Evolutionary conservation across 2,888 invertebrate species (phyloP), one percentile per base, ranked within the genome.

Genomic region (Physocephala rufipes): DNA sequence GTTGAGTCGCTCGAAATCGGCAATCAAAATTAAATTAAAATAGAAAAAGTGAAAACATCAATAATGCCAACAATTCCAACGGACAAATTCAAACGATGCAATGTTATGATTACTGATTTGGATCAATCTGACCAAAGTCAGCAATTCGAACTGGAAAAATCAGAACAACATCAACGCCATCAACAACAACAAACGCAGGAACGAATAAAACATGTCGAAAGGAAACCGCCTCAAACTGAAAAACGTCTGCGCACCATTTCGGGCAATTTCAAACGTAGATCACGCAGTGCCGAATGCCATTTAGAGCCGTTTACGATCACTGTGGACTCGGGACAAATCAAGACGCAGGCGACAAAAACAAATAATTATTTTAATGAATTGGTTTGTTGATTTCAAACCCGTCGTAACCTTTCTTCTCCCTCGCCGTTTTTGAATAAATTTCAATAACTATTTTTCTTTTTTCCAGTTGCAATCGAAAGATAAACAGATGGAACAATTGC

Each of bases 401-500:
- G 24, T n/a, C 1, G 61, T 47, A 21, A 43, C 21, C 24, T 9
- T 24, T 26, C 30, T 36, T 30, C 30, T 61, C 19, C 2, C 19
- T 16, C 1, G 63, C 63, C 5, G 43, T 36, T 13, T 21, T 9
- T 36, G 36, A 36, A n/a, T n/a, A n/a, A 62, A 43, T 62, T 5
- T 62, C 36, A n/a, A n/a, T n/a, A n/a, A 43, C 12, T 62, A 5
- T 55, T 26, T 47, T 5, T 16, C 43, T 58, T 30, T 62, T 68
- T 61, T 75, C 45, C 73, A 90, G 90, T 80, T 91, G 65, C 87
- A 89, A 68, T 89, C 90, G 77, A 91, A 89, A 81, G 90, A 90
- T 66, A 82, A 87, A 16, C 87, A 90, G 77, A 88, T 91, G 79
- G 82, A 87, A 68, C 91, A 90, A 80, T 81, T 92, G 5, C 89